phyloP scores from a whole-genome alignment of 1,140 invertebrate species.

The Tetranychus urticae region DNA sequence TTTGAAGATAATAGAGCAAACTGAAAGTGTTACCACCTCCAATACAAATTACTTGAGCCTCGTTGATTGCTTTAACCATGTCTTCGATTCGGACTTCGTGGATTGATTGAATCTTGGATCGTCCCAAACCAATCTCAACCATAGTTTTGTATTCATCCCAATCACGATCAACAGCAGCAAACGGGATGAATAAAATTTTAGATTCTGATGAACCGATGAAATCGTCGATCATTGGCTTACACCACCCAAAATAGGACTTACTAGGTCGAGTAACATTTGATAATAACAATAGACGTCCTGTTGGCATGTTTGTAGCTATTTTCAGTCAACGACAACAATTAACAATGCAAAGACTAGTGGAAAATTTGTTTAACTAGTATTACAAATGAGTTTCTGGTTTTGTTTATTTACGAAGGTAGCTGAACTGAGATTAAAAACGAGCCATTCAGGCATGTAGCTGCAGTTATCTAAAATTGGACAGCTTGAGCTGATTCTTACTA shows the following conservation, averaged over 20 bases:
- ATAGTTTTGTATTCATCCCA: conserved; percentile 38
- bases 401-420: no score
- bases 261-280: conserved; percentile 3
- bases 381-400: no score
- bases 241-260: conserved; percentile 1
- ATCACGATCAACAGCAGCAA: conserved; percentile 31
- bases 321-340: no score
- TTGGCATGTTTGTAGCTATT: no score
- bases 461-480: no score
- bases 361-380: no score
- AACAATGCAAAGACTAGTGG: no score
- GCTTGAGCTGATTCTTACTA: no score
- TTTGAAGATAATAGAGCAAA: conserved; percentile 41
- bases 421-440: no score
- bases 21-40: conserved; percentile 52
- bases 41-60: conserved; percentile 42
- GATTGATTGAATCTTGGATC: conserved; percentile 32
- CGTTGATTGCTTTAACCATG: conserved; percentile 28
- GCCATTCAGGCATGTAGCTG: no score
- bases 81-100: conserved; percentile 27
- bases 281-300: background rate
- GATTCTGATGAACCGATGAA: conserved; percentile 26
- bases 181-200: conserved; percentile 44
- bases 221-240: background rate
- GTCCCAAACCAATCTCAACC: conserved; percentile 12